These are phyloP conservation scores for Rhineura floridana DNA, from an alignment of 2,113 vertebrate genomes.

Conservation along the genomic window DNA sequence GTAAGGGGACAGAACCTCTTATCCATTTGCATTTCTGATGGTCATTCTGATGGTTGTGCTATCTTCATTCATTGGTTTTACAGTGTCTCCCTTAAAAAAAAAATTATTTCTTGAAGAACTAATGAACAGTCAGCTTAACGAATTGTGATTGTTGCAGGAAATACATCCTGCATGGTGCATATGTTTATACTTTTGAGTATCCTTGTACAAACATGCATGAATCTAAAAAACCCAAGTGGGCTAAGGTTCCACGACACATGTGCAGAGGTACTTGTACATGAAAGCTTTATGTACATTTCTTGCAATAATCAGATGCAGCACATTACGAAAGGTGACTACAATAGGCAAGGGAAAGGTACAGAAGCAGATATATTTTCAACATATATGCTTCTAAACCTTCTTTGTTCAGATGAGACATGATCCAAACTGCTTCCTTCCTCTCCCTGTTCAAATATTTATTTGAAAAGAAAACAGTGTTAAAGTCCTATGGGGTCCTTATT, in stretches of 20 bases:
- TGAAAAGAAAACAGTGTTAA: neutral
- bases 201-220: neutral
- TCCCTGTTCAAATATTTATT: neutral
- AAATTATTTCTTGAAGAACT: neutral
- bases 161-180: neutral
- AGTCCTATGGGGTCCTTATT: constrained; percentile 19
- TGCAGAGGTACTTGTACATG: neutral
- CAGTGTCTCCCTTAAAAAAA: neutral
- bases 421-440: neutral
- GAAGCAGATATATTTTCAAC: neutral
- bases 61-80: neutral
- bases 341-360: no score
- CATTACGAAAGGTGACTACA: neutral
- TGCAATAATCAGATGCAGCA: neutral
- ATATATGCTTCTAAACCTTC: neutral
- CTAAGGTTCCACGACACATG: neutral
- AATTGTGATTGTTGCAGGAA: neutral
- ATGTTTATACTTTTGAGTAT: neutral
- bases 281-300: neutral
- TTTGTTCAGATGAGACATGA: neutral
- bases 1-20: neutral
- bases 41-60: no score
- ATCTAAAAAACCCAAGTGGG: neutral
- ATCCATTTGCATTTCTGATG: neutral
- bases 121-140: neutral